A percentile compares a stretch with the other conserved stretches of the same genome.
Conservation (phyloP, 2,797 vertebrate genomes). For the Coendou prehensilis region DNA sequence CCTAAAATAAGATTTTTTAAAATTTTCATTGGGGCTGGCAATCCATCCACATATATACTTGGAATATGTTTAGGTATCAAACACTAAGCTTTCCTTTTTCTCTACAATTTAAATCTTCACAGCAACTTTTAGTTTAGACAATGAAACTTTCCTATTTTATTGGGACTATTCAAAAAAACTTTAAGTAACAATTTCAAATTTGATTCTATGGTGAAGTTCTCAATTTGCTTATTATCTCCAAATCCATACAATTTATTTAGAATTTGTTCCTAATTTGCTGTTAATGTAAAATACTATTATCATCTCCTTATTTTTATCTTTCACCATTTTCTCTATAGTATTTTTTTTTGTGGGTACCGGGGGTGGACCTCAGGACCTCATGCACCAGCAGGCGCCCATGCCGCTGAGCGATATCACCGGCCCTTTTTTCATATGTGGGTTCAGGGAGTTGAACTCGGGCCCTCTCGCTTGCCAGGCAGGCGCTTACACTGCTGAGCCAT, state of each 20-base stretch:
- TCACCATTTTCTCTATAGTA: too few relatives aligned
- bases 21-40: not conserved
- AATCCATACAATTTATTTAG: not conserved
- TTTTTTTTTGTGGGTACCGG: too few relatives aligned
- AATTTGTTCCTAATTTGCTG: not conserved
- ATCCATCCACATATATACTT: not conserved
- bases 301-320: not conserved
- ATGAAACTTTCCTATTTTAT: not conserved
- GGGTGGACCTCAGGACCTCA: too few relatives aligned
- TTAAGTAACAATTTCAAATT: not conserved
- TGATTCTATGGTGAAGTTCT: not conserved
- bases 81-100: not conserved
- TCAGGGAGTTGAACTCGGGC: too few relatives aligned
- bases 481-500: too few relatives aligned
- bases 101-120: not conserved
- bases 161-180: not conserved
- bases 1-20: not conserved
- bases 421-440: too few relatives aligned
- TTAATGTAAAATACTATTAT: not conserved
- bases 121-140: not conserved
- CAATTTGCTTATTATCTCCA: not conserved
- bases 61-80: not conserved
- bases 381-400: too few relatives aligned
- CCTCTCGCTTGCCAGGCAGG: too few relatives aligned
- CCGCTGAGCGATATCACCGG: too few relatives aligned